phyloP scores from a whole-genome alignment of 2,797 vertebrate species.

The Pelodytes ibericus region DNA sequence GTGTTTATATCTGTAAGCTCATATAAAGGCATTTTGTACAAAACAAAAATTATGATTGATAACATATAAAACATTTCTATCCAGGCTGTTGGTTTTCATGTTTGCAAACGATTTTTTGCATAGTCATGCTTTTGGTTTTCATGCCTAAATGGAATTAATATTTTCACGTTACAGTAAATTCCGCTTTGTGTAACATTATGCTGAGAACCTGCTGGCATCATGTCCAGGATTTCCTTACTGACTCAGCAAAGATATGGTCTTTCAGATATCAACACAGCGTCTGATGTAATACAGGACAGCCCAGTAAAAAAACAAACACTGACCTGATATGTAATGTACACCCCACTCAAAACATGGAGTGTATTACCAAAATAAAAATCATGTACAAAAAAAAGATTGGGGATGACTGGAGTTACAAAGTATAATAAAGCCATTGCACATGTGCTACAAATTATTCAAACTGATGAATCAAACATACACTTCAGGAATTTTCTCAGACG shows the following conservation, averaged over 20 bases:
- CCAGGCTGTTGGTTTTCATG: neutral
- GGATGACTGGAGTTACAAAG: too few species aligned
- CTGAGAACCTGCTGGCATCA: neutral
- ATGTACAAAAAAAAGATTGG: too few species aligned
- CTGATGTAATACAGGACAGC: neutral
- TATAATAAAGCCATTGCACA: too few species aligned
- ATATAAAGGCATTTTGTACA: too few species aligned
- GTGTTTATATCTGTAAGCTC: too few species aligned
- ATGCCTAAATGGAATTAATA: neutral
- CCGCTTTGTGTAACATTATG: slow-evolving; percentile 38
- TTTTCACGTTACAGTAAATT: slow-evolving; percentile 13
- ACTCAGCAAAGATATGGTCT: slow-evolving; percentile 20
- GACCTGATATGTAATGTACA: neutral
- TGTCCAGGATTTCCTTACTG: slow-evolving; percentile 40
- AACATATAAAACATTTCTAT: too few species aligned
- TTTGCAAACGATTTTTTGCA: neutral
- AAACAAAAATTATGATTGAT: too few species aligned
- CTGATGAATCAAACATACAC: too few species aligned
- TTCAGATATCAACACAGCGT: neutral
- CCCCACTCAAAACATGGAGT: too few species aligned
- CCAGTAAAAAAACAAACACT: neutral
- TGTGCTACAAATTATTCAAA: too few species aligned
- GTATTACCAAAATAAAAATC: too few species aligned
- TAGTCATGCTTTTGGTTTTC: slow-evolving; percentile 6
- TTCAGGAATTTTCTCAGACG: too few species aligned